Percentiles rank a stretch among this genome's conserved stretches.
phyloP scores from a whole-genome alignment of 2,113 vertebrate species.

The Oophaga pumilio region DNA sequence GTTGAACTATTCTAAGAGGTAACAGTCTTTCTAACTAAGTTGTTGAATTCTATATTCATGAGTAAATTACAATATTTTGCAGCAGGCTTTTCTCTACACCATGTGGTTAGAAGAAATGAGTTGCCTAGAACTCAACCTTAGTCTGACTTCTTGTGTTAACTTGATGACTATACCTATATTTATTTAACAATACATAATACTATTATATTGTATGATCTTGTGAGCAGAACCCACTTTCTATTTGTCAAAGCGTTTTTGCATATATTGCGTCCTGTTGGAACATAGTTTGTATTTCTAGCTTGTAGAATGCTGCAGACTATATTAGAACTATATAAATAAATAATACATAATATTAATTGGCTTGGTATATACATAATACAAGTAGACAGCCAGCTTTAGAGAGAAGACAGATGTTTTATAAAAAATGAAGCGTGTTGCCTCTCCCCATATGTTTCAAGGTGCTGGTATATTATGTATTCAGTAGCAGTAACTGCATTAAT shows the following conservation, averaged over 20 bases:
- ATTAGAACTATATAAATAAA: slow-evolving; percentile 1
- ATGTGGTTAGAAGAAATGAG: not conserved
- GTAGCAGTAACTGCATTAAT: slow-evolving; percentile 28
- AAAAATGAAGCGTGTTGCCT: slow-evolving; percentile 21
- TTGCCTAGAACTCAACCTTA: not conserved
- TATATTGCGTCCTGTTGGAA: not conserved
- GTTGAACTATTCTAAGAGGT: too few relatives aligned
- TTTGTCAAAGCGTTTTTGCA: not conserved
- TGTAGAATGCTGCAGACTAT: not conserved
- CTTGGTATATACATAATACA: not conserved
- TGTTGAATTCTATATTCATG: too few relatives aligned
- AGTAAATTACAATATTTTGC: too few relatives aligned
- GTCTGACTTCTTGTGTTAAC: not conserved
- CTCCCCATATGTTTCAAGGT: slow-evolving; percentile 24
- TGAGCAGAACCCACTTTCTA: not conserved
- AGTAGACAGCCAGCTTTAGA: slow-evolving; percentile 13
- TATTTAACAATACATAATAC: not conserved
- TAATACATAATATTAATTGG: not conserved
- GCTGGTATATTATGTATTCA: slow-evolving; percentile 31
- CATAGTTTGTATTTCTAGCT: not conserved
- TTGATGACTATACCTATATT: not conserved
- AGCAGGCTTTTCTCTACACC: too few relatives aligned
- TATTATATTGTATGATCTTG: not conserved
- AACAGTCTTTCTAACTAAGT: too few relatives aligned
- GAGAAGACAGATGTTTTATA: not conserved